Conservation (phyloP, 1,140 invertebrate species). For the Whitmania pigra region DNA sequence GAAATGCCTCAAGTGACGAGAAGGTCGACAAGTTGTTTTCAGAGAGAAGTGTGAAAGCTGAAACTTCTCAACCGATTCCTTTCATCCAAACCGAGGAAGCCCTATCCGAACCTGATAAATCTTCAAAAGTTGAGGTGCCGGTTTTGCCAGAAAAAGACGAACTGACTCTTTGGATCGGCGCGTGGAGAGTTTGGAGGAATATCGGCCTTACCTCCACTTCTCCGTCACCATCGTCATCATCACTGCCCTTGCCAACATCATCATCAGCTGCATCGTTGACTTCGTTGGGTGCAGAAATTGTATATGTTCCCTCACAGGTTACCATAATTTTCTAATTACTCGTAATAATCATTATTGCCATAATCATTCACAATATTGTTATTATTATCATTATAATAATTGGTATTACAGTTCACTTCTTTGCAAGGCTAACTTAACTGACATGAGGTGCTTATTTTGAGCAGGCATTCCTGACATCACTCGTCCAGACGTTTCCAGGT, state of each 20-base stretch:
- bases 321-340: too few relatives aligned
- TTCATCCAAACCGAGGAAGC: neutral
- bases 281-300: slow-evolving; percentile 27
- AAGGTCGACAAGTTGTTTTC: slow-evolving; percentile 14
- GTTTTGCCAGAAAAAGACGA: slow-evolving; percentile 29
- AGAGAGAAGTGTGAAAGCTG: slow-evolving; percentile 7
- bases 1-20: slow-evolving; percentile 1
- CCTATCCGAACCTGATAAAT: neutral
- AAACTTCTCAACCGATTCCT: neutral
- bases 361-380: too few relatives aligned
- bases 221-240: slow-evolving; percentile 46
- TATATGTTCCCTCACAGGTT: neutral
- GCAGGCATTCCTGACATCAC: slow-evolving; percentile 76
- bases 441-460: too few relatives aligned
- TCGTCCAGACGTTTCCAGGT: slow-evolving; percentile 83
- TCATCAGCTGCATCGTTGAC: slow-evolving; percentile 28
- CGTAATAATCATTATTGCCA: too few relatives aligned
- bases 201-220: slow-evolving; percentile 66
- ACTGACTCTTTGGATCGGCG: slow-evolving; percentile 56
- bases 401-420: neutral
- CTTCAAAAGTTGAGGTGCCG: too few relatives aligned
- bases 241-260: slow-evolving; percentile 21
- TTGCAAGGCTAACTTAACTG: too few relatives aligned
- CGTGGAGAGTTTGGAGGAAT: slow-evolving; percentile 71
- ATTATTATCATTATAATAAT: too few relatives aligned